Base-by-base conservation (phyloP, 2,888 invertebrate species). In the Phorcus lineatus region DNA sequence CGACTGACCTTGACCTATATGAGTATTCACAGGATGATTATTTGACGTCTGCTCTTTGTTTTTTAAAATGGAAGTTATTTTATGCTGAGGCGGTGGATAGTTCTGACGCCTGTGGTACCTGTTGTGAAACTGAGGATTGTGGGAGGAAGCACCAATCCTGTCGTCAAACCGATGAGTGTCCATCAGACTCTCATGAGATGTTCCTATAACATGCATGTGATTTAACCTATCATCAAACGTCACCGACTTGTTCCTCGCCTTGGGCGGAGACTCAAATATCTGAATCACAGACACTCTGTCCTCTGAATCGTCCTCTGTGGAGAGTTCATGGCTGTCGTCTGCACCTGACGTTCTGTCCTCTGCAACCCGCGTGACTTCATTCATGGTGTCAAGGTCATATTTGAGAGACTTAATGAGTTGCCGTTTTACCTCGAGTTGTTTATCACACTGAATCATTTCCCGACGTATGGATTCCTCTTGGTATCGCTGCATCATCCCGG, bases 401-500 rank as follows among this genome's bases (percentile, higher is more conserved):
- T 86, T 85, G 36, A 88, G 83, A 28, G 85, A 82, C 77, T 83
- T 81, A 70, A 85, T 85, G 9, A 84, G 57, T 0, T 84, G 77
- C 36, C 84, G 79, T 70, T 83, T 86, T 0, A 80, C 81, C 31
- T 80, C 76, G 16, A 88, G 62, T 62, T 86, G 83, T 67, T 85
- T 83, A 16, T 88, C 86, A 78, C 86, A 88, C n/a, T 84, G 82
- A 40, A 86, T 87, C 67, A 90, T 81, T 78, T 88, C 88, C 67
- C 85, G 80, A 13, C 86, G 82, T n/a, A 90, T 80, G 78, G 88
- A 87, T 24, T 86, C 83, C 66, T 85, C 88, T 77, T 88, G 86
- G 79, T 88, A 89, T 79, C 88, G 87, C 77, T 89, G 88, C 85
- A 89, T 88, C 55, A 89, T 88, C 77, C 86, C 87, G 40, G 87